Base-by-base conservation (phyloP, 2,797 vertebrate genomes). In the Neosalanx taihuensis region DNA sequence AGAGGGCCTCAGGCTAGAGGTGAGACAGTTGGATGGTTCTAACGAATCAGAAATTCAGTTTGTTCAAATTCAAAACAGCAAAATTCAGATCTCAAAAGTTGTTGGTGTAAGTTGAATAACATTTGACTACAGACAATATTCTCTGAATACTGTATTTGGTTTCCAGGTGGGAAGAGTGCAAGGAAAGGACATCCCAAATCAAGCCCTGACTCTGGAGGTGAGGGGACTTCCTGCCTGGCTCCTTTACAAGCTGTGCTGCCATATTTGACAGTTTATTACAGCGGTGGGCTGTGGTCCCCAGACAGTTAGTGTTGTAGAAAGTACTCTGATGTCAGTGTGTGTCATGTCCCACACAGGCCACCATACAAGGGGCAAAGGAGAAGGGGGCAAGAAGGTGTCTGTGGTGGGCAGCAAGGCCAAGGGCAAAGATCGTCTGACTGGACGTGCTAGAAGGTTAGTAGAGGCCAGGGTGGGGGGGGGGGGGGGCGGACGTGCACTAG, bases 401-500 rank as follows among this genome's bases (percentile, higher is more conserved):
- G 91, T 92, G 69, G 89, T 90, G 80, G 89, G 94, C 91, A 98
- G 95, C 76, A 95, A 95, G 86, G 96, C 96, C 67, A 94, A 91
- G 89, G 98, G 98, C 73, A 98, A 93, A 85, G 96, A 99, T 80
- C 95, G 97, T 64, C 89, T 99, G 90, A 99, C 98, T 0, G 97
- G 97, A 76, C 94, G 98, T 88, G 98, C 96, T 78, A 93, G 95
- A 81, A 97, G 96, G 97, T 98, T 84, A 86, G 89, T 83, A 49
- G 61, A 41, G 13, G 41, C 20, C 56, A n/a, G 29, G 70, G 30
- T 61, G 30, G 67, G 13, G 69, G 18, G 70, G 30, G 61, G 30
- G 67, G 13, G 69, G 10, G 23, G 13, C 31, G n/a, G 4, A 37
- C 53, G 4, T 12, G 31, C 37, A 7, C 46, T 23, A 12, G 18